Evolutionary conservation across 2,797 vertebrate genomes (phyloP).

Genomic region (Onychomys torridus): DNA sequence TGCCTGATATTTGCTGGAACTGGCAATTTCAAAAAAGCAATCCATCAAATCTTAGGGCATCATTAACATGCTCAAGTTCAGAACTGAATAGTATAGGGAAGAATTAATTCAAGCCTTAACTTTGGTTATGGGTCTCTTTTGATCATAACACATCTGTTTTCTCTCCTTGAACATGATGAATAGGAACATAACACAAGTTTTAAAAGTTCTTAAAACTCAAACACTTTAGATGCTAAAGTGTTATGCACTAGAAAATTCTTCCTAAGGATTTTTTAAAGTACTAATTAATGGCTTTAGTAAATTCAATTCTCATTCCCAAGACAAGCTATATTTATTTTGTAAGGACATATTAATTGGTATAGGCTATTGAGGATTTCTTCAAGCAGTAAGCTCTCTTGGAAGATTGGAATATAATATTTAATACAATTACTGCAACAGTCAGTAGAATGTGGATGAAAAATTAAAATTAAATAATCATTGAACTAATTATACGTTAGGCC

Average conservation of each 20-base stretch:
- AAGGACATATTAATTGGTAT: constrained; percentile 82
- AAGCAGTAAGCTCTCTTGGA: constrained; percentile 37
- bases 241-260: constrained; percentile 68
- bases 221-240: constrained; percentile 69
- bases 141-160: not conserved
- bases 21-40: not conserved
- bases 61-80: not conserved
- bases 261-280: constrained; percentile 71
- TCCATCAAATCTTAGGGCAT: not conserved
- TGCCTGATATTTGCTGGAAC: not conserved
- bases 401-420: constrained; percentile 80
- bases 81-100: not conserved
- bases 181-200: constrained; percentile 32
- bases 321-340: constrained; percentile 85
- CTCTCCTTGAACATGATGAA: not conserved
- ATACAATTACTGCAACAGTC: constrained; percentile 67
- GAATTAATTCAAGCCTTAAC: not conserved
- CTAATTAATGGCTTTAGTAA: constrained; percentile 85
- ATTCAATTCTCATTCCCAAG: constrained; percentile 84
- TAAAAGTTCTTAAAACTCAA: constrained; percentile 61
- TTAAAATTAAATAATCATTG: constrained; percentile 82
- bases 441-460: constrained; percentile 79
- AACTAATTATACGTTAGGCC: constrained; percentile 84
- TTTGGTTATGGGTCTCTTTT: constrained; percentile 35
- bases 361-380: constrained; percentile 79